Base-by-base conservation (phyloP, 2,797 vertebrate species). In the Oceanodroma leucorhoa region DNA sequence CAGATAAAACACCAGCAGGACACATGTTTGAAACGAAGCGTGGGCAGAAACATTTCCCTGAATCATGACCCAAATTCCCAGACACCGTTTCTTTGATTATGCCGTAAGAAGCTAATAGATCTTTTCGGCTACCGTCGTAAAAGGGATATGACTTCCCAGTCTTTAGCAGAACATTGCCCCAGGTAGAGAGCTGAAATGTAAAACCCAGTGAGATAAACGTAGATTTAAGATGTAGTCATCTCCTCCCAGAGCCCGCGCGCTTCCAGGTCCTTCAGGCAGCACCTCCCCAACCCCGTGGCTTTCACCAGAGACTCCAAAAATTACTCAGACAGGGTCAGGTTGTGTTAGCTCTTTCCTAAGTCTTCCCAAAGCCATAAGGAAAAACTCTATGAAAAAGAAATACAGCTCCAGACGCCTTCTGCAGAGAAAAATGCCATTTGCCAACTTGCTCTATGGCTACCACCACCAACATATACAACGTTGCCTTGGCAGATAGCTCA, bases 1-100 rank as follows among this genome's bases (percentile, higher is more conserved):
- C 80, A 72, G 77, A 62, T 89, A 69, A 90, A 95, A 88, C 5
- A 6, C 73, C 86, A 55, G 60, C 90, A 95, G 94, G 95, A 93
- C 94, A 73, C 27, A 5, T 83, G 83, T 91, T 94, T 84, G 89
- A 94, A 94, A 89, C 0, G 32, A 85, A 87, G 86, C 22, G 10
- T 87, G 90, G 75, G 88, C 90, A 91, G 94, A 85, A 94, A 86
- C 75, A 67, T 89, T 85, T 95, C 92, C 88, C 91, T 93, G 93
- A 94, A 94, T 97, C 96, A 90, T 87, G 95, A 94, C 94, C 95
- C 94, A 94, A 90, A 96, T 96, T 96, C 90, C 89, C 90, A 89
- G 94, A 82, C 88, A 87, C 93, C 10, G 41, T 87, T 96, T 89
- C 93, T 90, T 95, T 96, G 88, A 94, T 95, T 96, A 93, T 70